Conservation (phyloP, 2,888 invertebrate genomes). For the Cataglyphis altisquamis region DNA sequence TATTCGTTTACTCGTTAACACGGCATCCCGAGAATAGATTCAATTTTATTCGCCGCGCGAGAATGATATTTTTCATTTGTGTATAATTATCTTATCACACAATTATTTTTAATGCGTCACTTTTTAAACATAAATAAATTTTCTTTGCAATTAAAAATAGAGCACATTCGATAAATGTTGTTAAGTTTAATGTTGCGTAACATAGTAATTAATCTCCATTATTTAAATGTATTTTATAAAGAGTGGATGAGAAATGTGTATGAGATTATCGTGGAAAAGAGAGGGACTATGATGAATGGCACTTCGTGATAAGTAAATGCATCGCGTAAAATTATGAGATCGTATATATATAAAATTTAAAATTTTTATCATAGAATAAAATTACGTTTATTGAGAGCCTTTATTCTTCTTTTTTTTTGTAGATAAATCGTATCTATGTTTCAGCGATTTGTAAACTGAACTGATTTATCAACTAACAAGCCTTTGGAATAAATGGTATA, state of each 20-base stretch:
- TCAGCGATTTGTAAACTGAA: conserved; percentile 38
- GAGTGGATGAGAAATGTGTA: conserved; percentile 26
- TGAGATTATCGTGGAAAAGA: conserved; percentile 26
- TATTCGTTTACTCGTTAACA: conserved; percentile 25
- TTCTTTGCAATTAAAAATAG: background rate
- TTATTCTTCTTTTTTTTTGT: background rate
- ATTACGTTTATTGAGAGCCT: background rate
- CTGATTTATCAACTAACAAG: conserved; percentile 29
- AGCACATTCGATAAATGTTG: background rate
- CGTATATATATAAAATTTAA: conserved; percentile 31
- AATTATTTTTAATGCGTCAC: conserved; percentile 10
- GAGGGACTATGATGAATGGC: conserved; percentile 42
- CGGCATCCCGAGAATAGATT: conserved; percentile 12
- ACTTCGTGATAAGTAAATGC: conserved; percentile 45
- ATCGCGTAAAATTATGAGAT: conserved; percentile 42
- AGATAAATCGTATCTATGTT: conserved; percentile 27
- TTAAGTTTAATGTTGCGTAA: conserved; percentile 5
- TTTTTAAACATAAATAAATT: background rate
- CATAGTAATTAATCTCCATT: conserved; percentile 32
- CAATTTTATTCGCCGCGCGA: background rate
- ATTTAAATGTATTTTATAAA: conserved; percentile 31
- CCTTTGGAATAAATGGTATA: conserved; percentile 15
- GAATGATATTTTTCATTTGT: background rate
- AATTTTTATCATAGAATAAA: conserved; percentile 37
- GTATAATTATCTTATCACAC: background rate